These are phyloP conservation scores for Miltochrista miniata DNA, from an alignment of 2,888 invertebrate species.

Conservation along the genomic window DNA sequence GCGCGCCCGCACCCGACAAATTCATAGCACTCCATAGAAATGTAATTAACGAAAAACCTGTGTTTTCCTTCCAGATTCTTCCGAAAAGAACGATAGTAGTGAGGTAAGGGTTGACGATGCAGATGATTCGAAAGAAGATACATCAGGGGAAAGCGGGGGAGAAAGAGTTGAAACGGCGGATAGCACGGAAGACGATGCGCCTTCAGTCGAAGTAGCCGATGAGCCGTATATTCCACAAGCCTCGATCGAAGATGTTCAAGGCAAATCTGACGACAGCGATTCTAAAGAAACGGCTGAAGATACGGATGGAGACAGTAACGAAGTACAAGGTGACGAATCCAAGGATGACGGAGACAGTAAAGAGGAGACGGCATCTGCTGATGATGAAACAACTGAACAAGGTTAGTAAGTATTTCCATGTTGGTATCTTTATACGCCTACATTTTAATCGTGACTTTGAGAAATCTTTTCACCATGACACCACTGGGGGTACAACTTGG, in stretches of 20 bases:
- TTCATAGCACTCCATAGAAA: no score
- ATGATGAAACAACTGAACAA: conserved; percentile 72
- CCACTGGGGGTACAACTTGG: no score
- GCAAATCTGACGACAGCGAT: conserved; percentile 58
- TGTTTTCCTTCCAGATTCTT: conserved; percentile 63
- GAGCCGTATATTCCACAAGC: conserved; percentile 76
- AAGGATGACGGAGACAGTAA: conserved; percentile 53
- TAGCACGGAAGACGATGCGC: conserved; percentile 61
- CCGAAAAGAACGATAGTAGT: conserved; percentile 79
- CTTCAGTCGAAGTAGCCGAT: conserved; percentile 75
- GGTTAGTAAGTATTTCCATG: conserved; percentile 42
- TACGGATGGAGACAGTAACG: conserved; percentile 60
- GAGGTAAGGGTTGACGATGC: conserved; percentile 70
- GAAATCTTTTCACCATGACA: no score
- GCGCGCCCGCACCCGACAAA: no score
- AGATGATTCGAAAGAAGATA: conserved; percentile 69
- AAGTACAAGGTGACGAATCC: conserved; percentile 39
- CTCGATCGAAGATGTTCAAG: conserved; percentile 73
- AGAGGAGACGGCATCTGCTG: conserved; percentile 70
- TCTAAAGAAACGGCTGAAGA: conserved; percentile 60
- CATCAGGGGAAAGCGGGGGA: conserved; percentile 67
- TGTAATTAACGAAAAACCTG: no score
- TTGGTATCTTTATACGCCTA: no score
- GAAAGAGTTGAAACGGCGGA: conserved; percentile 49
- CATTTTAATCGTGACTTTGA: no score